Evolutionary conservation across 1,140 invertebrate species (phyloP), one percentile per base, ranked within the genome.

Genomic region (Eumeta japonica): DNA sequence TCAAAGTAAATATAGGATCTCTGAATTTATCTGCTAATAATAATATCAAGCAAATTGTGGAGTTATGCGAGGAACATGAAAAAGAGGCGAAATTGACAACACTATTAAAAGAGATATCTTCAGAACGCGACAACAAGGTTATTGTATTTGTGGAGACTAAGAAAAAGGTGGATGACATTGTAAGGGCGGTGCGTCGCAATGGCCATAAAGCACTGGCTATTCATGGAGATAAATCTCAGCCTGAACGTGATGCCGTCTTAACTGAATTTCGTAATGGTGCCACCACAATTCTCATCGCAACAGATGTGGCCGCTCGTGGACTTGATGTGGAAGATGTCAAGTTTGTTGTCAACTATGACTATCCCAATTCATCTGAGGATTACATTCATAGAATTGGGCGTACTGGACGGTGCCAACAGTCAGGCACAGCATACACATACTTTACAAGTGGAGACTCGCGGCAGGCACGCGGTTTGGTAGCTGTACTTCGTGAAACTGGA

Each of bases 71-170:
- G 52, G 94, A 95, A 59, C 80, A 85, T 55, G 91, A 94, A 52
- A 95, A 95, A 53, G 89, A 92, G 61, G 62, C 65, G 9, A 94
- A 92, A 61, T 68, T 97, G 13, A 82, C 87, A 27, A 83, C 82
- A 41, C 73, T 97, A 13, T 71, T 97, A 19, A 85, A 91, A 61
- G 91, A 96, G 57, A 91, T 97, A 50, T 81, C 82, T 15, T 83
- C 83, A 18, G 92, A 96, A 53, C 84, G 85, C 46, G 87, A 90
- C 33, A 94, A 92, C 62, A 98, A 97, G 75, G 93, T 92, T 1
- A 90, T 99, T 42, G 92, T 99, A 38, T 99, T 99, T 77, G 92
- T 94, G 18, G 95, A 98, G 73, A 99, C 97, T 0, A 99, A 99
- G 72, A 90, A 94, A 53, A 97, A 95, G 75, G 75, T 97, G 14